Conservation (phyloP, 2,888 invertebrate species). For the Thumatha senex region DNA sequence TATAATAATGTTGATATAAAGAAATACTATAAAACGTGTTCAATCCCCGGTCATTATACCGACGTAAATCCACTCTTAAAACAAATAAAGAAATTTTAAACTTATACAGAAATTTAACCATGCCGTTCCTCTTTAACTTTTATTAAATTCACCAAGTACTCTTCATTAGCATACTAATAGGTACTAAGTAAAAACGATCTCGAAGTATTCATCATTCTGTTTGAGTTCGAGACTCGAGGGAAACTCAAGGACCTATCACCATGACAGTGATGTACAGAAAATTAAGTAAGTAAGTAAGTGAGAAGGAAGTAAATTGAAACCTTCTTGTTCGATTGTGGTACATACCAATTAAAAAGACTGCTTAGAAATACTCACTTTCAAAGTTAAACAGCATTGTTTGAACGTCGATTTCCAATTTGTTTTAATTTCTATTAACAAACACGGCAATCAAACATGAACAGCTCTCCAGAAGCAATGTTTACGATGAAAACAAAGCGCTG, state of each 20-base stretch:
- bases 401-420: conserved; percentile 54
- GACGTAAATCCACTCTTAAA: no score
- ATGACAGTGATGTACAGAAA: conserved; percentile 11
- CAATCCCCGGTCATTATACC: no score
- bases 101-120: no score
- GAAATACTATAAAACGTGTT: no score
- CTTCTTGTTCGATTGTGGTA: not conserved
- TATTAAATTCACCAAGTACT: not conserved
- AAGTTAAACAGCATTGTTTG: conserved; percentile 22
- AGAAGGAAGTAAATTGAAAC: not conserved
- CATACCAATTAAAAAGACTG: conserved; percentile 55
- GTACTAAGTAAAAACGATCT: not conserved
- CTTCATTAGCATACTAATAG: not conserved
- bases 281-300: conserved; percentile 30
- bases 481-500: conserved; percentile 15
- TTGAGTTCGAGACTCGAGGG: conserved; percentile 9
- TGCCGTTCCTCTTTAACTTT: no score
- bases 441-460: conserved; percentile 43
- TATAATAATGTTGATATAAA: not conserved
- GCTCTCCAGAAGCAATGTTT: conserved; percentile 40
- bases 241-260: conserved; percentile 13
- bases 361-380: conserved; percentile 55
- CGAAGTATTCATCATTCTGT: conserved; percentile 10
- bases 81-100: no score
- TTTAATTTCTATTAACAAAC: conserved; percentile 71